Evolutionary conservation across 30 jellyfish, hydroid and myxozoan genomes (phyloP), one percentile per base, ranked within the genome.

Genomic region (Aurelia aurita): DNA sequence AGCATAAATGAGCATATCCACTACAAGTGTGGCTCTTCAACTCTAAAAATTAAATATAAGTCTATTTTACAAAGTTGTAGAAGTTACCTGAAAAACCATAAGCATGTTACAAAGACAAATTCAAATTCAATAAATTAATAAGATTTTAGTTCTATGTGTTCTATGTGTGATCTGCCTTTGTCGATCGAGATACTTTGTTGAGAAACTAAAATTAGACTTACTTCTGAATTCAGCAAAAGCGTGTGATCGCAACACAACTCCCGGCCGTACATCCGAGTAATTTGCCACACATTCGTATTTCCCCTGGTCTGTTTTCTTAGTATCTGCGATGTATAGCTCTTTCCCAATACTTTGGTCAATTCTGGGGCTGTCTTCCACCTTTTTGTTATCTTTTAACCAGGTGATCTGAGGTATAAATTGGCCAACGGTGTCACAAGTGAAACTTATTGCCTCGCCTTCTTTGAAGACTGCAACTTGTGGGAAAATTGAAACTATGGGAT

Each of bases 261-360:
- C 89, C 32, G 67, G 84, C 2, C 86, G 88, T 11, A 78, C 20
- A 5, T 29, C 47, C 21, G 96, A 59, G 59, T 89, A 89, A 54
- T 89, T 82, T 20, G 91, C 97, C n/a, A 80, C 59, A 54, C 97
- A 89, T 1, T 85, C 62, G 72, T 89, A 89, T 25, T 62, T 53
- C 15, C 94, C 97, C 12, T 72, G 82, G 68, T 89, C 97, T 45
- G 63, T 55, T 59, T 28, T 63, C 61, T 58, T 72, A 8, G 91
- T 87, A 49, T 73, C 54, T 5, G 77, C 21, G 5, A 89, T 81
- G 29, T 31, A 69, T 21, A 89, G 35, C 34, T 80, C 79, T 1
- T 72, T 72, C 46, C 58, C 39, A 28, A 74, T 82, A 23, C 70
- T 34, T 5, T 25, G 60, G 28, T 58, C 79, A 65, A 71, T 39